Evolutionary conservation across 2,113 vertebrate species (phyloP), one percentile per base, ranked within the genome.

Genomic region (Crotophaga sulcirostris): DNA sequence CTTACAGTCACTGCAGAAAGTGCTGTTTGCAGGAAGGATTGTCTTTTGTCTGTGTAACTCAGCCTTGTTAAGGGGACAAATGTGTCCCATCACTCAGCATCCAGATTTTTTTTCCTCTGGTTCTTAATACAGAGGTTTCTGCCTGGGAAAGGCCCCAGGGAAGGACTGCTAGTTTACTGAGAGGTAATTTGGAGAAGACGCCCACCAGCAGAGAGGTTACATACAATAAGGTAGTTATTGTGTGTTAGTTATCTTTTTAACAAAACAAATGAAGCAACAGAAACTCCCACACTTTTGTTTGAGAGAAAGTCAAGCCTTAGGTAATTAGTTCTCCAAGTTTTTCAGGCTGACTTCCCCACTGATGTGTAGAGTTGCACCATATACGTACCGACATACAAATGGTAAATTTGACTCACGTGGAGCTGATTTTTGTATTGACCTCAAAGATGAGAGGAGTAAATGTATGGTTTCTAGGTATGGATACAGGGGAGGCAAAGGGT

Each of bases 281-380:
- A 83, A 80, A 49, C 18, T 56, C 52, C 16, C 55, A 62, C 0
- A 0, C 17, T 74, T 80, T 90, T 84, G 19, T 80, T 73, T 69
- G 36, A 58, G 52, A 52, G 58, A 68, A 49, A 80, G 49, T 52
- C 16, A 44, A 79, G 29, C 18, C 18, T 77, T 62, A 47, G 52
- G 34, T 38, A 83, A 84, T 77, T 66, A 31, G 36, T 40, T 90
- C 13, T 69, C 40, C 36, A 80, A 68, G 29, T 3, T 86, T 69
- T 88, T 44, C 79, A 64, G 58, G 34, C 31, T 40, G 38, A 11
- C 16, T 75, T 91, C 15, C 16, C 20, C 29, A 16, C 10, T 55
- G 3, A 0, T 24, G 6, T 13, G 5, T 28, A 59, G 10, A 26
- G 31, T 24, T 76, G 21, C 4, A 1, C 2, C 0, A 16, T 44